phyloP scores from a whole-genome alignment of 2,888 invertebrate species.

The Poecilus cupreus region DNA sequence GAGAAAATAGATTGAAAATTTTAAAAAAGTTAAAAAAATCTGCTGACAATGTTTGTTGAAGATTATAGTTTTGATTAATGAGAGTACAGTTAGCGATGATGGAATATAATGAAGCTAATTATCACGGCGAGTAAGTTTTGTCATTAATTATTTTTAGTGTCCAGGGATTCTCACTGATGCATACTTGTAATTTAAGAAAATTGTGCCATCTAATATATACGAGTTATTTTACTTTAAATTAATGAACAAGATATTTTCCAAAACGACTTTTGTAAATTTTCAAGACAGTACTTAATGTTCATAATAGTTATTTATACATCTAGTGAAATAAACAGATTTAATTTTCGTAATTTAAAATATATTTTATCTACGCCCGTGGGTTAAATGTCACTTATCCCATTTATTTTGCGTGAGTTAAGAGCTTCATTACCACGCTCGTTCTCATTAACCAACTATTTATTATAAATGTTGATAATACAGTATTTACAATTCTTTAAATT shows the following conservation, averaged over 20 bases:
- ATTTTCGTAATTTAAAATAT: too few relatives aligned
- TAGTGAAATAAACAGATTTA: too few relatives aligned
- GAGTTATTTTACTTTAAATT: slow-evolving; percentile 14
- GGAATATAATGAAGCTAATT: slow-evolving; percentile 31
- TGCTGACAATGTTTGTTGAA: neutral
- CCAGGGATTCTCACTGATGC: slow-evolving; percentile 12
- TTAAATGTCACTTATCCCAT: too few relatives aligned
- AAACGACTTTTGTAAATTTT: neutral
- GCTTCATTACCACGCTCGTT: too few relatives aligned
- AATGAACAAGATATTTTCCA: neutral
- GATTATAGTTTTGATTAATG: slow-evolving; percentile 24
- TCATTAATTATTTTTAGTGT: slow-evolving; percentile 21
- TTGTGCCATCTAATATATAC: slow-evolving; percentile 17
- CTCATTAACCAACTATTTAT: too few relatives aligned
- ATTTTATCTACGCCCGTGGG: too few relatives aligned
- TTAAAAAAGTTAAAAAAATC: neutral
- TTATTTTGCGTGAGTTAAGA: too few relatives aligned
- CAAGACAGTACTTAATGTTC: too few relatives aligned
- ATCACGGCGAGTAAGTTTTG: neutral
- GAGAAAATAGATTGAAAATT: too few relatives aligned
- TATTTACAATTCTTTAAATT: too few relatives aligned
- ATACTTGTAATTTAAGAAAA: slow-evolving; percentile 24
- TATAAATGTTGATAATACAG: too few relatives aligned
- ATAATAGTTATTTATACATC: too few relatives aligned
- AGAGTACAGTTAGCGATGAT: neutral